Evolutionary conservation across 2,797 vertebrate genomes (phyloP), one percentile per base, ranked within the genome.

Genomic region (Otolemur crassicaudatus): DNA sequence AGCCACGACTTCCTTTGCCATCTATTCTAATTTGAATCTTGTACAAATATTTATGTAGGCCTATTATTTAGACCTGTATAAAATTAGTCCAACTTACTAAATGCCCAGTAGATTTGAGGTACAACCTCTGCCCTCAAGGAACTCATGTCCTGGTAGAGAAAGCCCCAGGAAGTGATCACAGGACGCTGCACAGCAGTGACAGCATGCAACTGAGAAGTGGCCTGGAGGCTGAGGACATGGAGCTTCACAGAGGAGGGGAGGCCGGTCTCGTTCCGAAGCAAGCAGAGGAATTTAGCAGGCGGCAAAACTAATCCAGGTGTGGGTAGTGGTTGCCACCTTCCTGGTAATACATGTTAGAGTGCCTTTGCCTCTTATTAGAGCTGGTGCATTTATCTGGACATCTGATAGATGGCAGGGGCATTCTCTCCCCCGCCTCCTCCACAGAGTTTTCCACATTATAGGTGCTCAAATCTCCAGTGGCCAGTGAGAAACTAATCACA

Each of bases 1-100:
- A 56, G 10, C n/a, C 65, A 56, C 58, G 72, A 79, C 31, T 84
- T 31, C 12, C 1, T 70, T 94, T 86, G 61, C 31, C 4, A 4
- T 76, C 25, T 43, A 25, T 73, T 46, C 67, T 82, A 77, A 92
- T 49, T 87, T 49, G 83, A 94, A 53, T 34, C 86, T 90, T 49
- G 27, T 1, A 17, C 40, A 79, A 60, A 37, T 75, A 23, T 56
- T 61, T 56, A 53, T 12, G 22, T 56, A 56, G 61, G 8, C 53
- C 49, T 83, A 7, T 69, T 81, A 22, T 46, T 73, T 75, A 88
- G 56, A 69, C 19, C 8, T 56, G 17, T 63, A 10, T 49, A 34
- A 75, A 77, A 25, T 70, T 37, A 76, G 31, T 25, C 69, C 22
- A 37, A 13, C 27, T 72, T 69, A 56, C 0, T 73, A 70, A 87